A percentile compares a stretch with the other conserved stretches of the same genome.
Evolutionary conservation across 1,140 invertebrate genomes (phyloP).

Genomic region (Papilio xuthus): DNA sequence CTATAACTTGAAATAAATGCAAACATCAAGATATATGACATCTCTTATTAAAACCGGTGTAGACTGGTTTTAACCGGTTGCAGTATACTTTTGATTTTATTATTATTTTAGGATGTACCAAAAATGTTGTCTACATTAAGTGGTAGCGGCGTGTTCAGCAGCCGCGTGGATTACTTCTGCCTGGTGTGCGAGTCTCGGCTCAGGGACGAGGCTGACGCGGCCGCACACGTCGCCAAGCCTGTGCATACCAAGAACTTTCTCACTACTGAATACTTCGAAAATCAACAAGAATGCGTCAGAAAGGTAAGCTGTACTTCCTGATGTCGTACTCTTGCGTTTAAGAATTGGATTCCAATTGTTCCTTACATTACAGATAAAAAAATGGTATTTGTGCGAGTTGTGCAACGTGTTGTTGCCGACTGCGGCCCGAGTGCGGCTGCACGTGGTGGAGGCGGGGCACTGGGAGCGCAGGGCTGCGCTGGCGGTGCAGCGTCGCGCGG

Average conservation of each 20-base stretch:
- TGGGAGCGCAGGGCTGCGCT: constrained; percentile 29
- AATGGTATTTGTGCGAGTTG: constrained; percentile 50
- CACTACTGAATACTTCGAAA: constrained; percentile 30
- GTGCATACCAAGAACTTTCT: constrained; percentile 32
- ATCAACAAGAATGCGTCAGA: constrained; percentile 31
- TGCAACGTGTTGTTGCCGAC: constrained; percentile 48
- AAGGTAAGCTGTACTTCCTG: constrained; percentile 26
- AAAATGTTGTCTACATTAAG: background rate
- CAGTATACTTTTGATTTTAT: too few species aligned
- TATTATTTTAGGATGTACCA: too few species aligned
- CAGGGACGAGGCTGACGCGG: background rate
- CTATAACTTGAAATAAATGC: too few species aligned
- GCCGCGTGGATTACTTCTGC: constrained; percentile 34
- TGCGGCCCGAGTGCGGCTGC: constrained; percentile 43
- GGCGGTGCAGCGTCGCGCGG: constrained; percentile 25
- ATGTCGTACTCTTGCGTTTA: background rate
- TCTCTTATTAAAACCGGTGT: too few species aligned
- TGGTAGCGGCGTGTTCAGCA: background rate
- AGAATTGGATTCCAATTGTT: constrained; percentile 11
- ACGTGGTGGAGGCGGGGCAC: constrained; percentile 44
- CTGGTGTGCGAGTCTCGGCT: constrained; percentile 37
- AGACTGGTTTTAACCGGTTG: too few species aligned
- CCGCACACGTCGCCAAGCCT: constrained; percentile 20
- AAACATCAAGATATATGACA: too few species aligned
- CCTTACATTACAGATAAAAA: constrained; percentile 46